Conservation (phyloP, 2,113 vertebrate genomes). For the Pedetes capensis region DNA sequence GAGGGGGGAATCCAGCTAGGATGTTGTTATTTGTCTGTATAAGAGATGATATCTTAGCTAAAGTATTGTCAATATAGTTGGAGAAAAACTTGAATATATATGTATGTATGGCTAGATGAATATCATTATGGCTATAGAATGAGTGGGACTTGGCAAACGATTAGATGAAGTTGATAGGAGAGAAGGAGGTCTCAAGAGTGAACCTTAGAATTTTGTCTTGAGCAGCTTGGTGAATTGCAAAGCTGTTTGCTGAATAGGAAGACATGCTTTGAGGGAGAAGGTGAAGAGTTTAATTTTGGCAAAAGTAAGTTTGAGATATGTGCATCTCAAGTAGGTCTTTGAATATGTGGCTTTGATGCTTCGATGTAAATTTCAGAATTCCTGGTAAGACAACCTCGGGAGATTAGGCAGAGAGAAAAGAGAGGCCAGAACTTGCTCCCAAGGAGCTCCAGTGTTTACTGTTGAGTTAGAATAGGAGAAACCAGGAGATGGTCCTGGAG, state of each 20-base stretch:
- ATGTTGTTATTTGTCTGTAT: background rate
- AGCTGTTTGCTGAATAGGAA: background rate
- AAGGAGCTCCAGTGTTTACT: background rate
- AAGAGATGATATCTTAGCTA: background rate
- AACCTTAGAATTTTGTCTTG: background rate
- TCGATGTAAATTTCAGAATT: background rate
- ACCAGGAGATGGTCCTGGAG: background rate
- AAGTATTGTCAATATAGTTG: background rate
- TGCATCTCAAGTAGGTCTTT: background rate
- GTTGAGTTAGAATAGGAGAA: background rate
- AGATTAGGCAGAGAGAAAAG: background rate
- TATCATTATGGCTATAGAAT: background rate
- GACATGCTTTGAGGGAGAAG: background rate
- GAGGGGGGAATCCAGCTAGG: background rate
- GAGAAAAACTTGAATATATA: background rate
- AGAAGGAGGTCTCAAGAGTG: background rate
- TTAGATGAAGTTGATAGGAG: background rate
- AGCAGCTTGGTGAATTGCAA: background rate
- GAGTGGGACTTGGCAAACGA: background rate
- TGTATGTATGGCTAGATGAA: too few relatives aligned
- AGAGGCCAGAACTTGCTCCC: background rate
- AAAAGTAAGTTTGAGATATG: background rate
- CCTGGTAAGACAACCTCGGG: background rate
- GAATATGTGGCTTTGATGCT: background rate
- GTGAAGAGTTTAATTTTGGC: background rate